A percentile compares a stretch with the other conserved stretches of the same genome.
These are phyloP conservation scores for Cetoscarus ocellatus DNA, from an alignment of 2,797 vertebrate species.

Conservation along the genomic window DNA sequence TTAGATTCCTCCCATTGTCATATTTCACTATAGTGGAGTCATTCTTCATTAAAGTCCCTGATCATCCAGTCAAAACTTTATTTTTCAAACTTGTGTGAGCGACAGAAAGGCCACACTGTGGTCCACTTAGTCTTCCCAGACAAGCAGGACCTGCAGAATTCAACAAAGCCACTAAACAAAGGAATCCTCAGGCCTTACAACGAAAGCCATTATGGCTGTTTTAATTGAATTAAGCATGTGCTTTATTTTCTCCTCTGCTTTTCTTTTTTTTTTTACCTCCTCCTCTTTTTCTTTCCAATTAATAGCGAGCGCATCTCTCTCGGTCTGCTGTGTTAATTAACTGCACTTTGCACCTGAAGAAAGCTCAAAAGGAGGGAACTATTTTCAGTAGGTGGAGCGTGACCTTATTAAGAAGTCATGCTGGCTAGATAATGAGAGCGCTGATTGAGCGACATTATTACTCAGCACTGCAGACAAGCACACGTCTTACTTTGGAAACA, in stretches of 20 bases:
- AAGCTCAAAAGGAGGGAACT: conserved; percentile 87
- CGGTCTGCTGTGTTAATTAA: conserved; percentile 87
- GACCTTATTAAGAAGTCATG: conserved; percentile 89
- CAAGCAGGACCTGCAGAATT: conserved; percentile 73
- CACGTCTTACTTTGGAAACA: conserved; percentile 66
- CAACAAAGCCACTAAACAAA: conserved; percentile 83
- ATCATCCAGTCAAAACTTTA: conserved; percentile 55
- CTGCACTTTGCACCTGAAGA: conserved; percentile 89
- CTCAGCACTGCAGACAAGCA: conserved; percentile 73
- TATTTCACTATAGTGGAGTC: conserved; percentile 4
- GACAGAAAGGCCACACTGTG: conserved; percentile 50
- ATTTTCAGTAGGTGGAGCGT: conserved; percentile 89
- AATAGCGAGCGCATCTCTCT: conserved; percentile 81
- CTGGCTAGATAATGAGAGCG: conserved; percentile 86
- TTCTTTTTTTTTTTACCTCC: conserved; percentile 39
- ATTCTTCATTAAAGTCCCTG: conserved; percentile 27
- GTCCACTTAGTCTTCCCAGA: conserved; percentile 65
- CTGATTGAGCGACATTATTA: conserved; percentile 88
- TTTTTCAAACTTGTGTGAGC: conserved; percentile 56
- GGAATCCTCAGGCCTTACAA: conserved; percentile 76
- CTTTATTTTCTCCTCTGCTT: conserved; percentile 81
- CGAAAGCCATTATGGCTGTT: conserved; percentile 83
- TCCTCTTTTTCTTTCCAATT: conserved; percentile 77
- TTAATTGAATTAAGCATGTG: conserved; percentile 86
- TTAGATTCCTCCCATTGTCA: conserved; percentile 13